Conservation (phyloP, 2,113 vertebrate genomes). For the Malurus elegans region DNA sequence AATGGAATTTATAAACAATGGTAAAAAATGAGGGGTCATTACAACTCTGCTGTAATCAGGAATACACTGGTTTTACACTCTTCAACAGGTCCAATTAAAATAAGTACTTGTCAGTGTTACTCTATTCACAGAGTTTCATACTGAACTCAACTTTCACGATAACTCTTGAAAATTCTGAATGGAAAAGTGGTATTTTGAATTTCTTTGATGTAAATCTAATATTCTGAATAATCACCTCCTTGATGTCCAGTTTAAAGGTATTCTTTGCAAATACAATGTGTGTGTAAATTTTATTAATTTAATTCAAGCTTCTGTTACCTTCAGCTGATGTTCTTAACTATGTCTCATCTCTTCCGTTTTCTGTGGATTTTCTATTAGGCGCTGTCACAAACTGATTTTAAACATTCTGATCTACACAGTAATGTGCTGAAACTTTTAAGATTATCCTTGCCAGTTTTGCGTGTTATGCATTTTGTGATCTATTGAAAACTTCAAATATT, state of each 20-base stretch:
- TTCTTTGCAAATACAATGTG: not conserved
- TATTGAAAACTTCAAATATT: not conserved
- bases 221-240: not conserved
- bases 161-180: not conserved
- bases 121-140: not conserved
- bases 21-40: not conserved
- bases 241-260: not conserved
- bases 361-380: not conserved
- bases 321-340: not conserved
- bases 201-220: not conserved
- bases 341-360: not conserved
- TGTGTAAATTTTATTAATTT: not conserved
- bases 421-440: not conserved
- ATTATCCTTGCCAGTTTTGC: not conserved
- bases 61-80: not conserved
- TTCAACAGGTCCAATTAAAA: not conserved
- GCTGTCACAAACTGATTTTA: not conserved
- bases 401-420: not conserved
- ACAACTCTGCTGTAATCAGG: not conserved
- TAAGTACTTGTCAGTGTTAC: not conserved
- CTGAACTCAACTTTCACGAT: not conserved
- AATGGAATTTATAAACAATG: conserved; percentile 29
- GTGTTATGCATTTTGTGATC: not conserved
- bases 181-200: not conserved
- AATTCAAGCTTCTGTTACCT: not conserved